Conservation (phyloP, 2,113 vertebrate species). For the Lepisosteus oculatus region DNA sequence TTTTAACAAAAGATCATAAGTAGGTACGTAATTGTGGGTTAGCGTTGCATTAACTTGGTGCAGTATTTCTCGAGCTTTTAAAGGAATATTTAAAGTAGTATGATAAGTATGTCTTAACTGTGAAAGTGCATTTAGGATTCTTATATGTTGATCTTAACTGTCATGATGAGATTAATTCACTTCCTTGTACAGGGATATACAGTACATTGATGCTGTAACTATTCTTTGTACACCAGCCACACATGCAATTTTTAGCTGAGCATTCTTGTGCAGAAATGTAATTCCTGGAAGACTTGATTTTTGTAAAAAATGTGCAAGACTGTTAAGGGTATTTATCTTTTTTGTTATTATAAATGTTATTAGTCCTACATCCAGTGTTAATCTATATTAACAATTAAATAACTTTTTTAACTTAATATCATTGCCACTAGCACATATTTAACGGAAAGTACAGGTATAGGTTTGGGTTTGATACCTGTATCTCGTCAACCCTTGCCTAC, state of each 20-base stretch:
- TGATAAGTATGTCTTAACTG: neutral
- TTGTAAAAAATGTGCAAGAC: slow-evolving; percentile 27
- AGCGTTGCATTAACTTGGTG: too few relatives aligned
- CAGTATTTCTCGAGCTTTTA: neutral
- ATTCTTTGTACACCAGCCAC: too few relatives aligned
- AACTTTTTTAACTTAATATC: slow-evolving; percentile 29
- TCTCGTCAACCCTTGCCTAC: slow-evolving; percentile 19
- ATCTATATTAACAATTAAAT: slow-evolving; percentile 32
- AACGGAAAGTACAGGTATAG: slow-evolving; percentile 26
- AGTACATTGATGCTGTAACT: neutral
- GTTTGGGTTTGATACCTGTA: slow-evolving; percentile 54
- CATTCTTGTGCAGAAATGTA: slow-evolving; percentile 38
- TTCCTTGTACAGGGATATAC: neutral
- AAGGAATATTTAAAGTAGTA: neutral
- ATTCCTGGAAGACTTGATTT: slow-evolving; percentile 66
- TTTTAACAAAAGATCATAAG: neutral
- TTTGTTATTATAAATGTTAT: slow-evolving; percentile 29
- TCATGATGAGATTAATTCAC: neutral
- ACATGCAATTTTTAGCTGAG: slow-evolving; percentile 30
- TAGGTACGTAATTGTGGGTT: too few relatives aligned
- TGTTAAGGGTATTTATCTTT: slow-evolving; percentile 53
- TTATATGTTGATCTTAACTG: neutral
- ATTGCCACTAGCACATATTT: slow-evolving; percentile 61
- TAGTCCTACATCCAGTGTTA: slow-evolving; percentile 24
- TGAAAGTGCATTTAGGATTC: neutral